A percentile compares a stretch with the other conserved stretches of the same genome.
Conservation (phyloP, 1,140 invertebrate genomes). For the Lepidurus couesii region DNA sequence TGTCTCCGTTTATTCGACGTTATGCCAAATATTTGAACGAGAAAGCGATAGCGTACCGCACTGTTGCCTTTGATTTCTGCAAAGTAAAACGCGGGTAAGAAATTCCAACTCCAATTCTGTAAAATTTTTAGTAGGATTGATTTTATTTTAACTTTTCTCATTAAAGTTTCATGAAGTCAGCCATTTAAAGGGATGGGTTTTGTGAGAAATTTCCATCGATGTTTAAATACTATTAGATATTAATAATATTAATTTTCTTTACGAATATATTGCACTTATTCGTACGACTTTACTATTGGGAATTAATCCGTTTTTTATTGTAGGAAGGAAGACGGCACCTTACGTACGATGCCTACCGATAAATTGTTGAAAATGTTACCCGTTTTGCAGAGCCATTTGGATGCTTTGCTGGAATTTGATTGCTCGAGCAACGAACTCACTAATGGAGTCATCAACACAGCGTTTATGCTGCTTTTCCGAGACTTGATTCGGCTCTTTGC, state of each 20-base stretch:
- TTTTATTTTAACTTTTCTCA: neutral
- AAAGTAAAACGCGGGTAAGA: slow-evolving; percentile 97
- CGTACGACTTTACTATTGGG: slow-evolving; percentile 12
- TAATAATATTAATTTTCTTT: slow-evolving; percentile 27
- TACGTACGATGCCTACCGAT: slow-evolving; percentile 95
- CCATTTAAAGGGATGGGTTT: no score
- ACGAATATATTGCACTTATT: slow-evolving; percentile 24
- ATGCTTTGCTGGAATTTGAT: slow-evolving; percentile 95
- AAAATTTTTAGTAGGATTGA: neutral
- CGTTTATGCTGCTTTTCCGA: slow-evolving; percentile 96
- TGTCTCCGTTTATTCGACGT: slow-evolving; percentile 97
- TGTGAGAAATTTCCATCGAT: neutral
- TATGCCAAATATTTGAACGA: slow-evolving; percentile 99
- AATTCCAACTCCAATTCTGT: slow-evolving; percentile 24
- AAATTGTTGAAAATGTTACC: slow-evolving; percentile 96
- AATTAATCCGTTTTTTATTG: slow-evolving; percentile 40
- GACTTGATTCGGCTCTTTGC: slow-evolving; percentile 98
- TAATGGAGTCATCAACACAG: slow-evolving; percentile 97
- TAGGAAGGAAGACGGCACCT: slow-evolving; percentile 92
- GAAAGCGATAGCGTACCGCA: slow-evolving; percentile 95
- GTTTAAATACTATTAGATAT: slow-evolving; percentile 24
- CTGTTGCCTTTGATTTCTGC: slow-evolving; percentile 99
- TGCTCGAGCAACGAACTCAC: slow-evolving; percentile 93
- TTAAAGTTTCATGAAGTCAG: no score
- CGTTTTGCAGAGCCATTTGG: slow-evolving; percentile 88